phyloP scores from a whole-genome alignment of 2,113 vertebrate genomes.

The Recurvirostra avosetta region DNA sequence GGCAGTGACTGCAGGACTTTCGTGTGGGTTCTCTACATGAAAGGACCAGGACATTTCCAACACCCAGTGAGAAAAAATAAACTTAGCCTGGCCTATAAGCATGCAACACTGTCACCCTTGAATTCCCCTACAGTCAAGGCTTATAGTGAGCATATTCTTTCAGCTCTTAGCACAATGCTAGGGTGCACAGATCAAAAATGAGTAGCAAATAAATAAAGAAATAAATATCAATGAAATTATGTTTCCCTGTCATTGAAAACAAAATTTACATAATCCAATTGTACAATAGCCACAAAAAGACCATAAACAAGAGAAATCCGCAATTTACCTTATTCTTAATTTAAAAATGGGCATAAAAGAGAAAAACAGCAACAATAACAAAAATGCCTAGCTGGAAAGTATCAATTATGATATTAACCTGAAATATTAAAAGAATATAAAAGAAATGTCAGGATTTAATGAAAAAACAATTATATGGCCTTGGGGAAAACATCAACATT shows the following conservation, averaged over 20 bases:
- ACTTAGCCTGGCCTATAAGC: not conserved
- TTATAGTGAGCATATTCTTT: not conserved
- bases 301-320: not conserved
- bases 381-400: not conserved
- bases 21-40: rapidly evolving
- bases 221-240: not conserved
- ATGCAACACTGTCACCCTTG: not conserved
- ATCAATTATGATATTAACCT: not conserved
- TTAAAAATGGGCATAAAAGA: not conserved
- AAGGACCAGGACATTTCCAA: not conserved
- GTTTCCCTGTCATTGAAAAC: not conserved
- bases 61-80: not conserved
- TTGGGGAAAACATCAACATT: not conserved
- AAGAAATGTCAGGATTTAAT: not conserved
- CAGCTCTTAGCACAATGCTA: not conserved
- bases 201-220: not conserved
- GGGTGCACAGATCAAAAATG: not conserved
- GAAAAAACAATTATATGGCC: not conserved
- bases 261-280: not conserved
- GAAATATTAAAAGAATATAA: not conserved
- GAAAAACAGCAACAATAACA: not conserved
- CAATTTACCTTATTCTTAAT: not conserved
- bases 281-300: not conserved
- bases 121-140: not conserved
- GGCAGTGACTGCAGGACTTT: not conserved